Conservation (phyloP, 2,888 invertebrate genomes). For the Hydrotaea diabolus region DNA sequence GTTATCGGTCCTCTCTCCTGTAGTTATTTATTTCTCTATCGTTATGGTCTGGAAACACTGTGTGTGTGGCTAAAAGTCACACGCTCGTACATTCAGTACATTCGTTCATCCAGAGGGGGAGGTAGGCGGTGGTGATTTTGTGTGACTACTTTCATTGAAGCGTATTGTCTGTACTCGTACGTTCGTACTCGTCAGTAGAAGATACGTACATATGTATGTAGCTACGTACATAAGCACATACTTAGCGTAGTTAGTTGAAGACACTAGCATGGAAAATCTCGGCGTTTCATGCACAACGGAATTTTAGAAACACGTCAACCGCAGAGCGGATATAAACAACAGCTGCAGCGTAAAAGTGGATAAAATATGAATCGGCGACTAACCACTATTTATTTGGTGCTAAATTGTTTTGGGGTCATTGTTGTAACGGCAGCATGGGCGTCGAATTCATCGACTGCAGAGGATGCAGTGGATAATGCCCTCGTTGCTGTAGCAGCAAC, state of each 20-base stretch:
- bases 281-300: constrained; percentile 35
- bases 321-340: constrained; percentile 30
- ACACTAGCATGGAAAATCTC: constrained; percentile 38
- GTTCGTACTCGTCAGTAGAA: no score
- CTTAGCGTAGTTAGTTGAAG: constrained; percentile 1
- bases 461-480: not conserved
- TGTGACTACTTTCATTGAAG: no score
- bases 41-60: no score
- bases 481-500: not conserved
- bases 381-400: not conserved
- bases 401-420: not conserved
- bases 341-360: constrained; percentile 4
- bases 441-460: not conserved
- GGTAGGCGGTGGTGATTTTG: no score
- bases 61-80: no score
- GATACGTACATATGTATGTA: not conserved
- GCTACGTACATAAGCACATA: not conserved
- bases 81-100: no score
- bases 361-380: not conserved
- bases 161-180: no score
- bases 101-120: no score
- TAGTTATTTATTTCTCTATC: no score
- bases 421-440: not conserved
- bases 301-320: constrained; percentile 37
- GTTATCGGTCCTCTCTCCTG: no score